Conservation (phyloP, 2,888 invertebrate species). For the Tetranychus truncatus region DNA sequence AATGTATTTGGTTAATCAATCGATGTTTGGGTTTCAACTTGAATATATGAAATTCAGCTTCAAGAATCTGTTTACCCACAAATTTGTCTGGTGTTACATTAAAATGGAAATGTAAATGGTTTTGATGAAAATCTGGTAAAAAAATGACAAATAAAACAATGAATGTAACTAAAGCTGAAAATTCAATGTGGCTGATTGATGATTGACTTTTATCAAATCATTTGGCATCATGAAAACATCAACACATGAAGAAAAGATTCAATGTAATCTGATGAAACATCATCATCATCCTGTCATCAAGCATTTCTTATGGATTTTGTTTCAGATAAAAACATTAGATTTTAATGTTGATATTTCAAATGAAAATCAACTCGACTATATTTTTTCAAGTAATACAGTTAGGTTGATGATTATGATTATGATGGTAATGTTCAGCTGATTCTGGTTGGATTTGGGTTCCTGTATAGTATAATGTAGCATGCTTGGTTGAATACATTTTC, state of each 20-base stretch:
- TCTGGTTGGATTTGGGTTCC: background rate
- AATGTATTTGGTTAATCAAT: background rate
- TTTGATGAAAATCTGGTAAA: background rate
- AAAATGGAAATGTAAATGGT: slow-evolving; percentile 34
- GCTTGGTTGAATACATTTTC: background rate
- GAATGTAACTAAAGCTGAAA: no score
- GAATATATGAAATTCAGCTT: slow-evolving; percentile 42
- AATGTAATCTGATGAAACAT: no score
- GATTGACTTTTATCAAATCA: no score
- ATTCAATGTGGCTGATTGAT: no score
- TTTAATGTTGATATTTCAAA: no score
- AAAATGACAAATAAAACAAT: background rate
- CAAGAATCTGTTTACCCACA: slow-evolving; percentile 36
- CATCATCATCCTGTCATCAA: no score
- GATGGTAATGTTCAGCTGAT: background rate
- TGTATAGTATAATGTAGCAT: background rate
- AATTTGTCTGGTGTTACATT: slow-evolving; percentile 36
- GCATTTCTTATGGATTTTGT: no score
- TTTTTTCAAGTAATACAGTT: background rate
- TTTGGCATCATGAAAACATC: no score
- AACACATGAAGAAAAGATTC: no score
- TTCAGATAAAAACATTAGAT: no score
- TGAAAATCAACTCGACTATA: background rate
- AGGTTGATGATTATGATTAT: background rate
- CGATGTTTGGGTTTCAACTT: slow-evolving; percentile 33